Base-by-base conservation (phyloP, 2,888 invertebrate species). In the Pandemis corylana region DNA sequence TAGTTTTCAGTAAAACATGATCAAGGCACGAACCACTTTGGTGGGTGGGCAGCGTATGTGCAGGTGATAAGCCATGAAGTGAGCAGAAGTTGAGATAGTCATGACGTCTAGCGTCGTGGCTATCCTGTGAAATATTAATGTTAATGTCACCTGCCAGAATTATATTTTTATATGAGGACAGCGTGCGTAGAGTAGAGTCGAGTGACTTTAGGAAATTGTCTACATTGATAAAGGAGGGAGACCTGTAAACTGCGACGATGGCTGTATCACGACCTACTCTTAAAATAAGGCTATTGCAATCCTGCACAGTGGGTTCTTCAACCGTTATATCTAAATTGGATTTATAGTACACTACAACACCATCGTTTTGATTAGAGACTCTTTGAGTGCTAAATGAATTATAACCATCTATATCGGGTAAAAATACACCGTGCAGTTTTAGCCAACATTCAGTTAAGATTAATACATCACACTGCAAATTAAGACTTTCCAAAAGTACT, bases 81-180 rank as follows among this genome's bases (percentile, higher is more conserved):
- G 70, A 61, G 5, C 41, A 42, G 15, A 70, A 44, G 64, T 51
- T 64, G 12, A 70, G 64, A 64, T 71, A 71, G 36, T 71, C 71
- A 10, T 42, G 56, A 2, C 56, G 63, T 53, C 49, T 44, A n/a
- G 41, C 41, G 13, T 71, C 61, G 10, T 51, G 28, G 12, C 53
- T 51, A 36, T 44, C 44, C 28, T 28, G 44, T 42, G 59, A 28
- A 13, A 65, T 71, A 46, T 65, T 71, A 44, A 71, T 65, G 65
- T 71, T 71, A 59, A 65, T 71, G 44, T 71, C 71, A 9, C 71
- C 65, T n/a, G 63, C 63, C 13, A 71, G 20, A 65, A 64, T 46
- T 6, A 71, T 53, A 46, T 71, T 71, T 41, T 46, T 44, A 71
- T 20, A 71, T 20, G 15, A 7, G 20, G 56, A 5, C 7, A 56